phyloP scores from a whole-genome alignment of 2,888 invertebrate genomes.

The Epicampocera succincta region DNA sequence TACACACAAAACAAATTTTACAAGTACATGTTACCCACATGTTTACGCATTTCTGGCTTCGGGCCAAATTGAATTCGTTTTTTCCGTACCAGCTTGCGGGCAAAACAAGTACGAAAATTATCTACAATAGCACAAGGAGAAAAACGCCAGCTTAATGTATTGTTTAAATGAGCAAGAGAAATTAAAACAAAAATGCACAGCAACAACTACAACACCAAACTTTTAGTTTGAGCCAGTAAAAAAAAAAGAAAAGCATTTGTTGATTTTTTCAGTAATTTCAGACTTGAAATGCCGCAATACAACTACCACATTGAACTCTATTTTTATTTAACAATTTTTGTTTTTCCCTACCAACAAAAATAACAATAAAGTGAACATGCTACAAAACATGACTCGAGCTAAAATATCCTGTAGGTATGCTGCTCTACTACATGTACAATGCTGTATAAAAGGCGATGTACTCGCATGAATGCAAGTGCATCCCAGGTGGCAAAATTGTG shows the following conservation, averaged over 20 bases:
- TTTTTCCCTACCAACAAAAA: background rate
- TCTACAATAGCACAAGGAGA: constrained; percentile 18
- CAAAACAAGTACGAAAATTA: constrained; percentile 33
- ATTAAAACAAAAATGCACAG: constrained; percentile 57
- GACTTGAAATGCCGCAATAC: constrained; percentile 66
- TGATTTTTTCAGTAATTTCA: constrained; percentile 37
- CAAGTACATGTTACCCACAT: constrained; percentile 68
- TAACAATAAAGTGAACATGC: constrained; percentile 41
- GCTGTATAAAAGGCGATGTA: background rate
- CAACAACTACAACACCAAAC: constrained; percentile 38
- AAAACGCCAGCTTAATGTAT: constrained; percentile 31
- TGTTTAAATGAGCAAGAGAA: constrained; percentile 66
- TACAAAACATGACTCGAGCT: constrained; percentile 19
- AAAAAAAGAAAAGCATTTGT: constrained; percentile 36
- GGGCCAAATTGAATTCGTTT: constrained; percentile 70
- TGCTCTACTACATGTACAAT: background rate
- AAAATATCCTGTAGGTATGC: constrained; percentile 36
- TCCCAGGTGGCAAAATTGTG: too few relatives aligned
- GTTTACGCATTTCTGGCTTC: constrained; percentile 71
- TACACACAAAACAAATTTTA: constrained; percentile 52
- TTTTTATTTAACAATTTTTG: constrained; percentile 11
- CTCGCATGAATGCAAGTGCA: background rate
- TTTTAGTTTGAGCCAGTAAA: constrained; percentile 49
- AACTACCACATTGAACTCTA: constrained; percentile 57
- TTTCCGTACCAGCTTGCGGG: constrained; percentile 35